Conservation (phyloP, 2,113 vertebrate species). For the Gymnobelideus leadbeateri region DNA sequence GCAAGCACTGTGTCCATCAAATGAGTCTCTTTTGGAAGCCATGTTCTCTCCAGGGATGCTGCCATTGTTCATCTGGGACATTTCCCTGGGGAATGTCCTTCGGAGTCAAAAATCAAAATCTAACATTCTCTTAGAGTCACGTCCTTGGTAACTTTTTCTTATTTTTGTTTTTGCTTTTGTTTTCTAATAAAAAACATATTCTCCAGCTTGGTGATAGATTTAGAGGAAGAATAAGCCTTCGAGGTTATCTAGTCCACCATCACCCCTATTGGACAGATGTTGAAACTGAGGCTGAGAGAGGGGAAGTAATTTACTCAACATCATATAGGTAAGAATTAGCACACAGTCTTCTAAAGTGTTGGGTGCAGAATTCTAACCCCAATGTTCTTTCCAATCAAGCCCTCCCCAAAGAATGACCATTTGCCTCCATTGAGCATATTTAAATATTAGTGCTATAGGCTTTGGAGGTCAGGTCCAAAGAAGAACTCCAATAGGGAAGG, state of each 20-base stretch:
- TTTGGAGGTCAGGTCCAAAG: too few species aligned
- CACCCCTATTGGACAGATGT: neutral
- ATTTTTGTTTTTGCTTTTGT: neutral
- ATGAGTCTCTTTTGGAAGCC: neutral
- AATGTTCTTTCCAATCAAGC: neutral
- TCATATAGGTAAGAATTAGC: neutral
- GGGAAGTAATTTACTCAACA: neutral
- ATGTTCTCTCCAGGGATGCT: neutral
- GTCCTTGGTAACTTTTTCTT: neutral
- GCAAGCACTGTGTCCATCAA: neutral
- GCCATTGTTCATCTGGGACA: neutral
- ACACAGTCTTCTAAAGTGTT: neutral
- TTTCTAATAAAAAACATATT: neutral
- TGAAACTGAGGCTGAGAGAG: neutral
- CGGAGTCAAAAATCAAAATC: neutral
- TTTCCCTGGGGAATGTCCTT: neutral
- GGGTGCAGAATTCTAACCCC: neutral
- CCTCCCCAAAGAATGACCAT: neutral
- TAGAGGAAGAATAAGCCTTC: neutral
- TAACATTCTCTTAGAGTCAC: neutral
- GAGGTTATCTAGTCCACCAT: neutral
- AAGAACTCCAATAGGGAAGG: neutral
- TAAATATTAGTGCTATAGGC: neutral
- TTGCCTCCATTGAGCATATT: neutral
- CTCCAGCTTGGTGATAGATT: neutral